phyloP scores from a whole-genome alignment of 2,888 invertebrate species.

The Mimas tiliae region DNA sequence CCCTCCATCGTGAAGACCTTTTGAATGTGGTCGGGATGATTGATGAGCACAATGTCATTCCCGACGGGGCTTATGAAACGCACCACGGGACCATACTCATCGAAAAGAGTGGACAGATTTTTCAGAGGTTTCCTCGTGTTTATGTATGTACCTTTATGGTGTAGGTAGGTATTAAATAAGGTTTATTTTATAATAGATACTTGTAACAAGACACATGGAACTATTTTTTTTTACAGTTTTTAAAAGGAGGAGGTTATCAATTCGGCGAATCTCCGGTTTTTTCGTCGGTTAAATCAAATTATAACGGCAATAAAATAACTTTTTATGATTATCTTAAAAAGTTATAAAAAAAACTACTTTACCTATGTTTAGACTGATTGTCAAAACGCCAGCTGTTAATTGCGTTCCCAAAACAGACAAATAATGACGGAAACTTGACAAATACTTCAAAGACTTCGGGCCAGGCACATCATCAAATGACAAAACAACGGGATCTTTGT shows the following conservation, averaged over 20 bases:
- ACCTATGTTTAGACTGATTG: constrained; percentile 80
- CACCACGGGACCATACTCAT: constrained; percentile 87
- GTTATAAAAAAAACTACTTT: constrained; percentile 43
- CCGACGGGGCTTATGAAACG: constrained; percentile 87
- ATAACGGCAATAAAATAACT: no score
- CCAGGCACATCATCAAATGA: constrained; percentile 88
- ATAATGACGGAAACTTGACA: constrained; percentile 85
- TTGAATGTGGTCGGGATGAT: constrained; percentile 87
- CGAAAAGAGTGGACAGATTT: constrained; percentile 67
- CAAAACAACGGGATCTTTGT: constrained; percentile 64
- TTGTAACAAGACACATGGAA: no score
- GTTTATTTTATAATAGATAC: no score
- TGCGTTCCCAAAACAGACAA: constrained; percentile 87
- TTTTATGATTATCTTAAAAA: background rate
- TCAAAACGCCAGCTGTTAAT: constrained; percentile 80
- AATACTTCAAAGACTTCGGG: constrained; percentile 82
- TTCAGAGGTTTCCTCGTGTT: constrained; percentile 59
- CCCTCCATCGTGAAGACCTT: constrained; percentile 86
- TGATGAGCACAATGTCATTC: constrained; percentile 86
- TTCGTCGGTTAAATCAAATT: no score
- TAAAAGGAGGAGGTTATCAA: no score
- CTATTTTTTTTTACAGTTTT: no score
- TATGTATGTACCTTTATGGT: constrained; percentile 59
- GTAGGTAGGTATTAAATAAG: constrained; percentile 16
- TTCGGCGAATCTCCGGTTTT: no score